A percentile compares a stretch with the other conserved stretches of the same genome.
Evolutionary conservation across 1,140 invertebrate genomes (phyloP).

Genomic region (Danaus melanippus): DNA sequence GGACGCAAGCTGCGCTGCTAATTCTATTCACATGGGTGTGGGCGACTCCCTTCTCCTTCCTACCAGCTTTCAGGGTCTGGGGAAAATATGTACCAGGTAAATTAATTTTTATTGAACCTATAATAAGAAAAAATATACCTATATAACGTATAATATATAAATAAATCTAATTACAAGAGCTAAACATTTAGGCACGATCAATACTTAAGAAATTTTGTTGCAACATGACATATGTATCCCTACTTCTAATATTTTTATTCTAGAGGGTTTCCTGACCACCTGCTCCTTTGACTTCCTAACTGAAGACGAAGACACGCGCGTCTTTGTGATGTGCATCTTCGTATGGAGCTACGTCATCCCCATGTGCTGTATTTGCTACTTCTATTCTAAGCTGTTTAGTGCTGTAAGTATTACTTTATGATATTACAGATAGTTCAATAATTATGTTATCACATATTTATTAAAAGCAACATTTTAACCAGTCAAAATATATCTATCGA

Average conservation of each 20-base stretch:
- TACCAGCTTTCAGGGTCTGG: slow-evolving; percentile 78
- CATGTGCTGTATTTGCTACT: slow-evolving; percentile 77
- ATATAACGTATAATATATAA: too few relatives aligned
- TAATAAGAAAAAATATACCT: too few relatives aligned
- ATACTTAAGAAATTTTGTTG: too few relatives aligned
- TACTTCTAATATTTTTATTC: slow-evolving; percentile 20
- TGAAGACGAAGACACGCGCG: slow-evolving; percentile 78
- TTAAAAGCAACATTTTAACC: too few relatives aligned
- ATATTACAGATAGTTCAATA: too few relatives aligned
- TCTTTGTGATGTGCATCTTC: slow-evolving; percentile 80
- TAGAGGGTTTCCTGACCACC: slow-evolving; percentile 84
- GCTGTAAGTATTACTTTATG: slow-evolving; percentile 65
- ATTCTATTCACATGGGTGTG: slow-evolving; percentile 80
- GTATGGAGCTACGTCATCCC: slow-evolving; percentile 80
- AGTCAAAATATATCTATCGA: too few relatives aligned
- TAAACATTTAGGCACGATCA: too few relatives aligned
- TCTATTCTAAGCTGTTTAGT: slow-evolving; percentile 79
- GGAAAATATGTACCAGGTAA: slow-evolving; percentile 79
- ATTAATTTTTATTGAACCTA: too few relatives aligned
- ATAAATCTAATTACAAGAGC: too few relatives aligned
- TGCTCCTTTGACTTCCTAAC: slow-evolving; percentile 83
- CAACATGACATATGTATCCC: too few relatives aligned
- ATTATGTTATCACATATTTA: too few relatives aligned
- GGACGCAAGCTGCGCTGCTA: slow-evolving; percentile 76
- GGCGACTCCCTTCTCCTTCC: slow-evolving; percentile 78